These are phyloP conservation scores for Camponotus fellah DNA, from an alignment of 2,888 invertebrate genomes.

Conservation along the genomic window DNA sequence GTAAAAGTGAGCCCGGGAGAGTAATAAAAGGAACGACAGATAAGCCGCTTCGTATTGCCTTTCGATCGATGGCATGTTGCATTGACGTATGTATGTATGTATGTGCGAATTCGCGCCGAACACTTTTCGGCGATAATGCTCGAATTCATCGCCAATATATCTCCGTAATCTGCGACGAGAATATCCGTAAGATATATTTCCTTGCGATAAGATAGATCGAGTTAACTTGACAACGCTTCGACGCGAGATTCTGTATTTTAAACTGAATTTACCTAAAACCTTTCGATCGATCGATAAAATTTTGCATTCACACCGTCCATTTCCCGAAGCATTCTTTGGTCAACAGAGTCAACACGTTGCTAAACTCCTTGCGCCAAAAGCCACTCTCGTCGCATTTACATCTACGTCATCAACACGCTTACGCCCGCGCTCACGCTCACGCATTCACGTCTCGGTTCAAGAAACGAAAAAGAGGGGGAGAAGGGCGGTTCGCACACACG, in stretches of 20 bases:
- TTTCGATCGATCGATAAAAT: slow-evolving; percentile 10
- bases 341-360: background rate
- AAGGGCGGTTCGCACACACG: slow-evolving; percentile 65
- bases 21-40: slow-evolving; percentile 77
- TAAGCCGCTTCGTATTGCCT: slow-evolving; percentile 74
- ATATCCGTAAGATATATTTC: slow-evolving; percentile 7
- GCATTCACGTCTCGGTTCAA: slow-evolving; percentile 57
- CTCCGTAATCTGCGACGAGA: slow-evolving; percentile 31
- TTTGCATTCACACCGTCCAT: slow-evolving; percentile 21
- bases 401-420: slow-evolving; percentile 26
- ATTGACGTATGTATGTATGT: slow-evolving; percentile 52
- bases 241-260: background rate
- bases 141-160: slow-evolving; percentile 46
- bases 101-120: slow-evolving; percentile 55
- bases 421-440: slow-evolving; percentile 36
- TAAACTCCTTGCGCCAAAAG: slow-evolving; percentile 29
- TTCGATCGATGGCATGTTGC: slow-evolving; percentile 68
- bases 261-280: slow-evolving; percentile 31
- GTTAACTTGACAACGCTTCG: slow-evolving; percentile 3
- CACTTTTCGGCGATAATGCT: slow-evolving; percentile 40
- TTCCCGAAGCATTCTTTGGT: slow-evolving; percentile 8
- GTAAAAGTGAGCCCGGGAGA: slow-evolving; percentile 77
- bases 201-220: background rate
- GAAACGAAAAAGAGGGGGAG: slow-evolving; percentile 67
- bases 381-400: slow-evolving; percentile 47